Conservation (phyloP, 2,797 vertebrate species). For the Otolemur crassicaudatus region DNA sequence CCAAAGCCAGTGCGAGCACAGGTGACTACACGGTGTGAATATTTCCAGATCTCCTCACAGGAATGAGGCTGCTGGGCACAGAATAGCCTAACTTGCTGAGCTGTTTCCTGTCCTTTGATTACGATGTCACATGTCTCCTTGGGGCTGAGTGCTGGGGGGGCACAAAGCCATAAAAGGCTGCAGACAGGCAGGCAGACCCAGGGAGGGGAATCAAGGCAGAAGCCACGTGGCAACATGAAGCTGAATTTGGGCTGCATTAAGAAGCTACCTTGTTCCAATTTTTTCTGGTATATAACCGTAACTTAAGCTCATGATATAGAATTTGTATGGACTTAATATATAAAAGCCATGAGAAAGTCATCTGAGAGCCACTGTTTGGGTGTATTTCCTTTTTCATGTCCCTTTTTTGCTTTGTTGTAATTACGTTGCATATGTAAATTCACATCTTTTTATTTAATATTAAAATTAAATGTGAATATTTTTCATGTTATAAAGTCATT, state of each 20-base stretch:
- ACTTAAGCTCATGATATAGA: neutral
- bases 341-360: neutral
- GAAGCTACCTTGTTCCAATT: neutral
- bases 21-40: fast-evolving
- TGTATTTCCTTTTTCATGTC: neutral
- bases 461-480: neutral
- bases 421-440: neutral
- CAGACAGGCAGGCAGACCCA: neutral
- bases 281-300: too few species aligned
- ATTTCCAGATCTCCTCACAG: fast-evolving
- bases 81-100: fast-evolving
- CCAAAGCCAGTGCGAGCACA: neutral
- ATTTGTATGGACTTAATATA: neutral
- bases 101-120: neutral
- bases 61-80: neutral
- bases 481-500: neutral
- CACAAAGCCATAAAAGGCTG: neutral
- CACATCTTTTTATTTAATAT: neutral
- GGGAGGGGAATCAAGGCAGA: neutral
- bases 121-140: fast-evolving
- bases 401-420: neutral
- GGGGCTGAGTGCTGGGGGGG: neutral
- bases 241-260: neutral
- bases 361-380: neutral
- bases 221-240: neutral